These are phyloP conservation scores for Pangasius mekongensis DNA, from an alignment of 2,797 vertebrate species.

Conservation along the genomic window DNA sequence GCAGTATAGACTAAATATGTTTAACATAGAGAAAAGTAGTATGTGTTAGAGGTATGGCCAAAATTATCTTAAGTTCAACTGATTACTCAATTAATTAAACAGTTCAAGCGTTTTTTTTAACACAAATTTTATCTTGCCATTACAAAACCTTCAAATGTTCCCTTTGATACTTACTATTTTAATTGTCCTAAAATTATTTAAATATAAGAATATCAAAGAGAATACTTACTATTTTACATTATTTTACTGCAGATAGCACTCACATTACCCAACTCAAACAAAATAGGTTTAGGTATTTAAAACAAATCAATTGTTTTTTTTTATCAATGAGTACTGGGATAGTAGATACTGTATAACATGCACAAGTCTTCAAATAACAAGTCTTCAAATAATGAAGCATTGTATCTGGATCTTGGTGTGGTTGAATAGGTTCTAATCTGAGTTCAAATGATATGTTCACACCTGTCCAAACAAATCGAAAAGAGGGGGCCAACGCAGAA, in stretches of 20 bases:
- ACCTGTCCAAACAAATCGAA: conserved; percentile 3
- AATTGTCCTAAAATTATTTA: neutral
- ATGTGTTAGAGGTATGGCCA: neutral
- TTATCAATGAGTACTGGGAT: neutral
- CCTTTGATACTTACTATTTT: neutral
- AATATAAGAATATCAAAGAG: neutral
- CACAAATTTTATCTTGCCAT: neutral
- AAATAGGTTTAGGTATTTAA: neutral
- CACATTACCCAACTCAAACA: neutral
- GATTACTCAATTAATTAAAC: neutral
- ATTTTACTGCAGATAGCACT: neutral
- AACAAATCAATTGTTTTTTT: neutral
- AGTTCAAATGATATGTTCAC: neutral
- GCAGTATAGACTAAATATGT: neutral
- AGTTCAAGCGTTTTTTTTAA: neutral
- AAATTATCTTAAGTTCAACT: neutral
- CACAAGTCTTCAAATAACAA: neutral
- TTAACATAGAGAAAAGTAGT: neutral
- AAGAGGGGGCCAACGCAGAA: neutral
- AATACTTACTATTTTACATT: neutral
- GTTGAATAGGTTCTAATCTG: neutral
- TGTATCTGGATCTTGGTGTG: neutral
- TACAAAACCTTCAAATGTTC: neutral
- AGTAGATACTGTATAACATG: neutral
- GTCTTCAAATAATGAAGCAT: no score